A percentile compares a stretch with the other conserved stretches of the same genome.
Evolutionary conservation across 2,888 invertebrate species (phyloP).

Genomic region (Branchipolynoe longqiensis): DNA sequence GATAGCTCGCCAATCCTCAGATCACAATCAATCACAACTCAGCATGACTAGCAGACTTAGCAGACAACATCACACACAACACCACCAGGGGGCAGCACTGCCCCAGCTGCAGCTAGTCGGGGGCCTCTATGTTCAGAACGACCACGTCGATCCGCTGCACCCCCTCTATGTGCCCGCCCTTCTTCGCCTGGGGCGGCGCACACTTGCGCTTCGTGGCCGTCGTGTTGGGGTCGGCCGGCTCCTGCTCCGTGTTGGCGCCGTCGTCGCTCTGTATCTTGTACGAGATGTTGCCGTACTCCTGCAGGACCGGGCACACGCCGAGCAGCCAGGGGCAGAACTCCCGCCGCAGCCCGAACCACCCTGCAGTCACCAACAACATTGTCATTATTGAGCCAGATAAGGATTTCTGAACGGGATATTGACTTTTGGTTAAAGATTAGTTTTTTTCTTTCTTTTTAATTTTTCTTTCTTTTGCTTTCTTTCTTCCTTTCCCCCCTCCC

Average conservation of each 20-base stretch:
- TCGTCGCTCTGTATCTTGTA: conserved; percentile 84
- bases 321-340: conserved; percentile 98
- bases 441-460: too few species aligned
- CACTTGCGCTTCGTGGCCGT: conserved; percentile 21
- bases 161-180: conserved; percentile 16
- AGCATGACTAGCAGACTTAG: too few species aligned
- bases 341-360: conserved; percentile 99
- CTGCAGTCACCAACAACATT: too few species aligned
- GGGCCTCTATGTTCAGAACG: conserved; percentile 25
- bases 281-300: conserved; percentile 99
- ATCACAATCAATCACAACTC: too few species aligned
- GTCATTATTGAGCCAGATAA: too few species aligned
- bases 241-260: conserved; percentile 22
- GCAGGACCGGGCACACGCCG: conserved; percentile 94
- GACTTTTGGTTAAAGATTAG: too few species aligned
- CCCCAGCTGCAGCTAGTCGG: neutral
- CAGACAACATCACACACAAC: too few species aligned
- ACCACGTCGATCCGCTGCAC: neutral
- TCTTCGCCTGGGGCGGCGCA: conserved; percentile 1
- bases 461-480: too few species aligned
- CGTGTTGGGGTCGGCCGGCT: conserved; percentile 37
- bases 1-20: too few species aligned
- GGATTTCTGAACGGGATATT: too few species aligned
- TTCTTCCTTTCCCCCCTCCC: too few species aligned
- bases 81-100: neutral